Conservation (phyloP, 2,888 invertebrate species). For the Coleophora deauratella region DNA sequence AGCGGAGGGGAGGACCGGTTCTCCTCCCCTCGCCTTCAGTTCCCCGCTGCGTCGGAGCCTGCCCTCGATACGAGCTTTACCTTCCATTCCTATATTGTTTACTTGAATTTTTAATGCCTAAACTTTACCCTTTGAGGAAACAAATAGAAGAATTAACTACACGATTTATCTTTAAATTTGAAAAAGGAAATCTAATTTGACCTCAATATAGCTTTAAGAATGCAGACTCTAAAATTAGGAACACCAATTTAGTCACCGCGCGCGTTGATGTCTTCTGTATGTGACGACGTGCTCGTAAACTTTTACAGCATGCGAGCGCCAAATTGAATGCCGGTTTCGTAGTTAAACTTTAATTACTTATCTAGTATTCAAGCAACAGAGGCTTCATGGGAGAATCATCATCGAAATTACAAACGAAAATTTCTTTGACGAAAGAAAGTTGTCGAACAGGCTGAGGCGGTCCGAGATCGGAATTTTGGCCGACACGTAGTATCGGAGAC, state of each 20-base stretch:
- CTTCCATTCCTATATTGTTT: conserved; percentile 26
- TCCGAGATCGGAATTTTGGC: conserved; percentile 66
- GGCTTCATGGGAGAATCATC: conserved; percentile 12
- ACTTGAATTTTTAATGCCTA: background rate
- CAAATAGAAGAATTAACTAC: no score
- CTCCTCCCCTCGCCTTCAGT: conserved; percentile 39
- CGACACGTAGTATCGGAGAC: conserved; percentile 51
- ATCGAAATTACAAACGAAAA: conserved; percentile 4
- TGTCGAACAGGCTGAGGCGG: conserved; percentile 54
- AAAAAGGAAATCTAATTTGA: no score
- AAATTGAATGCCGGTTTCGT: no score
- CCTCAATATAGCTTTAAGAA: no score
- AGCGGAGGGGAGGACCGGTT: conserved; percentile 37
- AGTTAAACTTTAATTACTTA: no score
- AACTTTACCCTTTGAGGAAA: no score
- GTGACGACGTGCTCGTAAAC: conserved; percentile 19
- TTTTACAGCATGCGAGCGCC: conserved; percentile 5
- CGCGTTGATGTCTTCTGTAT: conserved; percentile 69
- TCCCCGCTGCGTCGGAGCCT: conserved; percentile 25
- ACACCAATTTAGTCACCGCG: conserved; percentile 4
- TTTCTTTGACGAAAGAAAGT: conserved; percentile 53
- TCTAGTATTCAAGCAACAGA: no score
- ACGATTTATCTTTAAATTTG: no score
- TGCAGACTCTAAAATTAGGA: no score
- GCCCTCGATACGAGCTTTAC: conserved; percentile 41